Percentiles rank a stretch among this genome's conserved stretches.
phyloP scores from a whole-genome alignment of 2,797 vertebrate genomes.

The Telmatherina bonti region DNA sequence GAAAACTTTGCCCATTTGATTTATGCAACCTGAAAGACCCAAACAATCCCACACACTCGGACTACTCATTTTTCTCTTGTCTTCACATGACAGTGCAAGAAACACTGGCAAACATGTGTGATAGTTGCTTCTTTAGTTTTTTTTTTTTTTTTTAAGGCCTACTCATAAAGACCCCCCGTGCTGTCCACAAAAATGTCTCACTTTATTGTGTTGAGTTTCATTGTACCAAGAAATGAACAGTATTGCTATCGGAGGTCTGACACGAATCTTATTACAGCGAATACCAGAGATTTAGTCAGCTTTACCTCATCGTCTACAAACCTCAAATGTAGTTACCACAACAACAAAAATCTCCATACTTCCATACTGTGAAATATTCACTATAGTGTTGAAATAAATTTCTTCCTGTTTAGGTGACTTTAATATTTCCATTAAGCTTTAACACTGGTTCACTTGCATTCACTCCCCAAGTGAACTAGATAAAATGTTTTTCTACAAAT shows the following conservation, averaged over 20 bases:
- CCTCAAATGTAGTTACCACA: slow-evolving; percentile 62
- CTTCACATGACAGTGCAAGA: slow-evolving; percentile 52
- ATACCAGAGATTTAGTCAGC: slow-evolving; percentile 62
- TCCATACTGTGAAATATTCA: slow-evolving; percentile 42
- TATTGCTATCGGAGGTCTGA: slow-evolving; percentile 69
- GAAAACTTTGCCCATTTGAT: slow-evolving; percentile 59
- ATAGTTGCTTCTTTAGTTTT: slow-evolving; percentile 47
- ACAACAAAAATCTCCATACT: slow-evolving; percentile 58
- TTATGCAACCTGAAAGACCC: slow-evolving; percentile 57
- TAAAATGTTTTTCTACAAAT: slow-evolving; percentile 55
- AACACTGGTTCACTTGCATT: slow-evolving; percentile 25
- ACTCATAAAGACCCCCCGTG: slow-evolving; percentile 61
- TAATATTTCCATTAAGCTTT: slow-evolving; percentile 33
- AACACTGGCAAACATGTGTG: slow-evolving; percentile 45
- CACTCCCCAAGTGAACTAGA: slow-evolving; percentile 34
- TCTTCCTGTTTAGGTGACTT: slow-evolving; percentile 32
- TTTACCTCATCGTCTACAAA: slow-evolving; percentile 67
- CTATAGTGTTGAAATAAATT: slow-evolving; percentile 37
- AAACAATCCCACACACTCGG: slow-evolving; percentile 52
- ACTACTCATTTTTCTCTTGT: slow-evolving; percentile 30
- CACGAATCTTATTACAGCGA: slow-evolving; percentile 52
- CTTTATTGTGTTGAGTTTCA: slow-evolving; percentile 70
- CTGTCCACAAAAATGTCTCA: slow-evolving; percentile 69
- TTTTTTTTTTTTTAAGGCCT: slow-evolving; percentile 27
- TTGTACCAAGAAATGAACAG: slow-evolving; percentile 69